These are phyloP conservation scores for Atrina japonica DNA, from an alignment of 2,888 invertebrate species.

Conservation along the genomic window DNA sequence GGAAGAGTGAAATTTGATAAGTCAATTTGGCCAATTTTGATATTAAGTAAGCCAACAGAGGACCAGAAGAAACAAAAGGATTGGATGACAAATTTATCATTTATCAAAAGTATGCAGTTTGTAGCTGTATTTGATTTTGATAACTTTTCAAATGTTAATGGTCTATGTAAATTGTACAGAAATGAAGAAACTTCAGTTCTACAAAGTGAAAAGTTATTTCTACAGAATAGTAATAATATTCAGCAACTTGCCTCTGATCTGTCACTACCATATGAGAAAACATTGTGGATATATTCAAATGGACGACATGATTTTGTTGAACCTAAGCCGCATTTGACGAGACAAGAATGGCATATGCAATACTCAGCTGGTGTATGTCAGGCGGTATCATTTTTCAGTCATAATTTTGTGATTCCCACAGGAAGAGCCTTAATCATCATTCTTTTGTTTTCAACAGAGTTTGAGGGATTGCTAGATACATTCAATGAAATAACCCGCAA, in stretches of 20 bases:
- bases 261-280: conserved; percentile 23
- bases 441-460: conserved; percentile 29
- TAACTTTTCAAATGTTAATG: conserved; percentile 19
- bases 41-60: conserved; percentile 23
- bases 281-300: conserved; percentile 35
- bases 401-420: conserved; percentile 21
- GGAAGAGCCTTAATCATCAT: conserved; percentile 25
- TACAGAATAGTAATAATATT: neutral
- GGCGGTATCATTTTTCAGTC: conserved; percentile 36
- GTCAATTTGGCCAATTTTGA: conserved; percentile 23
- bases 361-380: conserved; percentile 28
- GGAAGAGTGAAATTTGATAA: conserved; percentile 14
- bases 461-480: conserved; percentile 34
- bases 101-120: conserved; percentile 26
- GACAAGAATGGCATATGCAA: conserved; percentile 19
- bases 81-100: conserved; percentile 7
- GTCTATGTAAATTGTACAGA: conserved; percentile 18
- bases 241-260: conserved; percentile 8
- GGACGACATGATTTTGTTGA: conserved; percentile 13
- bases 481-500: conserved; percentile 27
- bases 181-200: conserved; percentile 15
- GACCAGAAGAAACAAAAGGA: conserved; percentile 2
- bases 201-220: conserved; percentile 13
- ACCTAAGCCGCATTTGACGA: neutral
- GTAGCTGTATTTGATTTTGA: conserved; percentile 35